A percentile compares a stretch with the other conserved stretches of the same genome.
phyloP scores from a whole-genome alignment of 2,888 invertebrate species.

The Ochropacha duplaris region DNA sequence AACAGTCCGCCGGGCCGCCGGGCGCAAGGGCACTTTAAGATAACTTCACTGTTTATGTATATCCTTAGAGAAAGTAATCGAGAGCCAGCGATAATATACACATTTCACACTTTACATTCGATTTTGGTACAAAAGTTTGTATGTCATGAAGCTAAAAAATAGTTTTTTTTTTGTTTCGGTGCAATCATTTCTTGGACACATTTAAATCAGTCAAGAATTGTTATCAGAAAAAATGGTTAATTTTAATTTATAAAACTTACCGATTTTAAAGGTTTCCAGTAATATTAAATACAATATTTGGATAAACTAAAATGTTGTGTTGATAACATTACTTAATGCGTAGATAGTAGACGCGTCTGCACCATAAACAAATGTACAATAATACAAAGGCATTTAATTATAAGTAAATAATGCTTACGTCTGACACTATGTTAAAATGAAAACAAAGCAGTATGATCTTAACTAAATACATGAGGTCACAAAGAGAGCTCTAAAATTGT shows the following conservation, averaged over 20 bases:
- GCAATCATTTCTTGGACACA: background rate
- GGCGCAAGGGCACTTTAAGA: constrained; percentile 78
- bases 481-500: background rate
- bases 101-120: constrained; percentile 29
- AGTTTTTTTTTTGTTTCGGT: constrained; percentile 12
- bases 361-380: background rate
- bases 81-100: constrained; percentile 32
- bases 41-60: constrained; percentile 51
- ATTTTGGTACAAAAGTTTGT: constrained; percentile 31
- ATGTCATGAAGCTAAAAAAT: constrained; percentile 25
- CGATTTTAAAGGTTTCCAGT: background rate
- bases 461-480: background rate
- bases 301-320: background rate
- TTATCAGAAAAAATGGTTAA: background rate
- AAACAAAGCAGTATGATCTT: background rate
- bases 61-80: constrained; percentile 48
- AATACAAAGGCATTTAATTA: background rate
- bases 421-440: background rate
- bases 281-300: background rate
- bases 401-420: background rate
- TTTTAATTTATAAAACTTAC: background rate
- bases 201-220: background rate
- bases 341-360: background rate
- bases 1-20: constrained; percentile 76
- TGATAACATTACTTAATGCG: background rate